A percentile compares a stretch with the other conserved stretches of the same genome.
These are phyloP conservation scores for Pentalonia nigronervosa DNA, from an alignment of 1,140 invertebrate genomes.

Conservation along the genomic window DNA sequence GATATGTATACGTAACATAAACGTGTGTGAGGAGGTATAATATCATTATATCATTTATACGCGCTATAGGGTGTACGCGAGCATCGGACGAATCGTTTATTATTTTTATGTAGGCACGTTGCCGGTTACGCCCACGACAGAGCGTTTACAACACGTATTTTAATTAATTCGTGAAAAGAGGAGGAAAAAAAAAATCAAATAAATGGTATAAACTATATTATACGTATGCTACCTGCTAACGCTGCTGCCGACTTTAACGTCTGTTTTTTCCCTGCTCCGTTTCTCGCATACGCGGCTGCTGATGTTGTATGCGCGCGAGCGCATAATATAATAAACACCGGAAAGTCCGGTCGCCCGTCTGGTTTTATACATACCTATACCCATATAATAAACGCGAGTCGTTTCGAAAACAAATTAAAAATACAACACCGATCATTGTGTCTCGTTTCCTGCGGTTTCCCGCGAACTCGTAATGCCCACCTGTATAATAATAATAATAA, in stretches of 20 bases:
- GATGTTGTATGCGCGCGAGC: not conserved
- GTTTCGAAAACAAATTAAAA: conserved; percentile 5
- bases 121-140: not conserved
- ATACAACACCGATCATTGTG: conserved; percentile 13
- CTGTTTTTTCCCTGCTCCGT: not conserved
- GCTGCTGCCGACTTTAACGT: conserved; percentile 1
- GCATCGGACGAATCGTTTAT: not conserved
- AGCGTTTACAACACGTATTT: conserved; percentile 21
- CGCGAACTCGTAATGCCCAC: not conserved
- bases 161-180: conserved; percentile 23
- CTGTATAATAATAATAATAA: not conserved
- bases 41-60: not conserved
- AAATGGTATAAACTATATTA: not conserved
- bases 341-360: conserved; percentile 2
- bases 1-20: not conserved
- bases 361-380: not conserved
- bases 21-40: not conserved
- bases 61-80: not conserved
- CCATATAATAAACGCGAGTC: not conserved
- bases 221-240: conserved; percentile 7
- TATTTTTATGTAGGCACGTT: not conserved
- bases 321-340: conserved; percentile 1
- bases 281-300: not conserved
- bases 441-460: conserved; percentile 9
- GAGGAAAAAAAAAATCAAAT: not conserved